phyloP scores from a whole-genome alignment of 2,113 vertebrate species.

The Tichodroma muraria region DNA sequence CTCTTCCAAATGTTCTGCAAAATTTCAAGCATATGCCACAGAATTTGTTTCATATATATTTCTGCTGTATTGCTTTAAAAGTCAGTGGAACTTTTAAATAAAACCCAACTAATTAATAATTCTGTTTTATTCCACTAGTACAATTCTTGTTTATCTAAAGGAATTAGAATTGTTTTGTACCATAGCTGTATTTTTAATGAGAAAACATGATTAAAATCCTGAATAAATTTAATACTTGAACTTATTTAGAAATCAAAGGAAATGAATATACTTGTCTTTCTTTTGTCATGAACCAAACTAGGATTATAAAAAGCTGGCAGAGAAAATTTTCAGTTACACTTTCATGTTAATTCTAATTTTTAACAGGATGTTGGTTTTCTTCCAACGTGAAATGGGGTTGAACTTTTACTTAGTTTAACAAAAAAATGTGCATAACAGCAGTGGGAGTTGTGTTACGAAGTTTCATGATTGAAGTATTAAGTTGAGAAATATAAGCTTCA shows the following conservation, averaged over 20 bases:
- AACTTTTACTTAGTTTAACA: neutral
- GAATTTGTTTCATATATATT: neutral
- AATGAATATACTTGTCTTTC: neutral
- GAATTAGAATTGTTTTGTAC: neutral
- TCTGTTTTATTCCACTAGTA: neutral
- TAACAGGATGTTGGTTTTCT: neutral
- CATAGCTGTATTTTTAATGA: neutral
- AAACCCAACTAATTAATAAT: neutral
- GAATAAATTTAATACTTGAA: neutral
- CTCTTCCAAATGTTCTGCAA: neutral
- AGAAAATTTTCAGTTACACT: neutral
- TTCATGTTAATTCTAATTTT: neutral
- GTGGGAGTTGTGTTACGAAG: neutral
- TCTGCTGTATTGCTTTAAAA: neutral
- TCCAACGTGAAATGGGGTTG: neutral
- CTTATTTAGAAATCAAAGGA: neutral
- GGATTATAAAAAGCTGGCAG: neutral
- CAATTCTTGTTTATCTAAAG: neutral
- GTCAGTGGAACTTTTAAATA: neutral
- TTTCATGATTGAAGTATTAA: neutral
- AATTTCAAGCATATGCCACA: neutral
- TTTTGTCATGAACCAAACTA: neutral
- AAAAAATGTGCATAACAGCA: neutral
- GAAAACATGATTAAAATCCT: neutral
- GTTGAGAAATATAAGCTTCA: neutral